phyloP scores from a whole-genome alignment of 2,888 invertebrate genomes.

The Xestia sexstrigata region DNA sequence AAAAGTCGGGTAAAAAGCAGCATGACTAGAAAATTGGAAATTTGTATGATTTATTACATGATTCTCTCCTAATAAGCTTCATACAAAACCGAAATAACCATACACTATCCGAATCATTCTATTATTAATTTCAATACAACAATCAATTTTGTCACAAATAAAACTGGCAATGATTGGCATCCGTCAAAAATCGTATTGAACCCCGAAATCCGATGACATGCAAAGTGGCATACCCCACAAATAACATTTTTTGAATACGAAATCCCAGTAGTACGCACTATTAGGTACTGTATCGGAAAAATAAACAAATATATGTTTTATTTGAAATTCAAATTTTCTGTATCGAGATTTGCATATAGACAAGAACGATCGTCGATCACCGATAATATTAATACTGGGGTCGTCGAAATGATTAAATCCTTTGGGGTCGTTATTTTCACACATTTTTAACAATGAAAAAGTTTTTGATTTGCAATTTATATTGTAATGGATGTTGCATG shows the following conservation, averaged over 20 bases:
- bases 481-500: conserved; percentile 57
- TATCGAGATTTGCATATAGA: conserved; percentile 88
- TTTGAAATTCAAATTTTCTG: conserved; percentile 87
- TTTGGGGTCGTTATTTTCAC: conserved; percentile 71
- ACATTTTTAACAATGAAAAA: conserved; percentile 69
- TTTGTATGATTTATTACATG: conserved; percentile 60
- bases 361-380: conserved; percentile 85
- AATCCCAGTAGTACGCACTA: conserved; percentile 78
- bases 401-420: conserved; percentile 72
- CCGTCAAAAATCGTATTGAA: conserved; percentile 81
- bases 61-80: conserved; percentile 35
- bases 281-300: conserved; percentile 84
- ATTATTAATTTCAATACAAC: conserved; percentile 62
- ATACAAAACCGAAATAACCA: conserved; percentile 49
- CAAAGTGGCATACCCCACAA: conserved; percentile 70
- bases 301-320: conserved; percentile 82
- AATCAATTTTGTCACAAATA: conserved; percentile 58
- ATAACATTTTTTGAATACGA: conserved; percentile 78
- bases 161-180: conserved; percentile 76
- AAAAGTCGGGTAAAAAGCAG: too few species aligned
- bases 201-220: conserved; percentile 66
- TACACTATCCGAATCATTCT: conserved; percentile 18
- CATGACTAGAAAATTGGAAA: neutral
- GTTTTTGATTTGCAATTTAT: conserved; percentile 65
- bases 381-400: conserved; percentile 81